Evolutionary conservation across 2,888 invertebrate species (phyloP).

Genomic region (Epirrhoe alternata): DNA sequence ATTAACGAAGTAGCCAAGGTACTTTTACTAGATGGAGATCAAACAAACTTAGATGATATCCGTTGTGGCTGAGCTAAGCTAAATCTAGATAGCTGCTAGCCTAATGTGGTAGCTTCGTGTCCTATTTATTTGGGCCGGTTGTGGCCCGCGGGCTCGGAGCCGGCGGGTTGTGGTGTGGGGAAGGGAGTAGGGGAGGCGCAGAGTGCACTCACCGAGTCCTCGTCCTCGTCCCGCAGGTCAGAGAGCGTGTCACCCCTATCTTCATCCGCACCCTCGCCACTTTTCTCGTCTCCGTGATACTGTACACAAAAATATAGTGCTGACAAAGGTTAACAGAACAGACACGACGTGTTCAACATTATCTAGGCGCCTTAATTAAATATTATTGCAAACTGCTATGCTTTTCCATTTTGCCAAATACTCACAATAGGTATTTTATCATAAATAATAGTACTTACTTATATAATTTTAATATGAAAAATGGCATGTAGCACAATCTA

Average conservation of each 20-base stretch:
- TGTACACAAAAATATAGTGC: conserved; percentile 43
- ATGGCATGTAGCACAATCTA: background rate
- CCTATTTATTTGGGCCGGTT: conserved; percentile 67
- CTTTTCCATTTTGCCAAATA: background rate
- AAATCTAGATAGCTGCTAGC: conserved; percentile 61
- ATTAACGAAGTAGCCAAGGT: conserved; percentile 5
- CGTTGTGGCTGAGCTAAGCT: conserved; percentile 50
- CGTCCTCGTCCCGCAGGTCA: conserved; percentile 84
- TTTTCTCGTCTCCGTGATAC: conserved; percentile 74
- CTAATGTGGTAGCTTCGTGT: conserved; percentile 68
- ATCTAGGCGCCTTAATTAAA: background rate
- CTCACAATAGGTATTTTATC: too few relatives aligned
- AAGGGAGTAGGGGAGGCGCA: conserved; percentile 31
- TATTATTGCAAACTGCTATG: background rate
- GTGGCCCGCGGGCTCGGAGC: conserved; percentile 42
- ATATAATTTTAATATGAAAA: too few relatives aligned
- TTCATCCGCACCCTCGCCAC: conserved; percentile 64
- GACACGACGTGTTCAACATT: background rate
- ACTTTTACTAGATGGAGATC: conserved; percentile 15
- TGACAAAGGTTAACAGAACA: conserved; percentile 10
- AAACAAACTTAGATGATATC: conserved; percentile 38
- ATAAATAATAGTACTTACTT: background rate
- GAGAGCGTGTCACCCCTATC: conserved; percentile 75
- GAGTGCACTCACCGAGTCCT: conserved; percentile 89
- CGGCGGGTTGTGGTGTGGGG: conserved; percentile 39